phyloP scores from a whole-genome alignment of 2,888 invertebrate species.

The Eupithecia tripunctaria region DNA sequence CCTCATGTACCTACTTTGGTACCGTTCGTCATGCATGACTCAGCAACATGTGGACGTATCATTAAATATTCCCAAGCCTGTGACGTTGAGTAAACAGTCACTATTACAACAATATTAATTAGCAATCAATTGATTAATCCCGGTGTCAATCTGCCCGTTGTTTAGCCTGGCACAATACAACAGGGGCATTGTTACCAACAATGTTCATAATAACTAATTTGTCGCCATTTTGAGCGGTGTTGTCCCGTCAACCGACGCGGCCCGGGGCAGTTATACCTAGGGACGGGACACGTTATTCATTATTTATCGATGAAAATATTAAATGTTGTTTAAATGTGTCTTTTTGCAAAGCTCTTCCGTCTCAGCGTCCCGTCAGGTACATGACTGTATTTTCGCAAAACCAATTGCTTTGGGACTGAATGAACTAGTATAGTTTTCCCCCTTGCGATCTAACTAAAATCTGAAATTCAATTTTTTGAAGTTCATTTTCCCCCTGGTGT shows the following conservation, averaged over 20 bases:
- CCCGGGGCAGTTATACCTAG: background rate
- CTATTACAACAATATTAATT: background rate
- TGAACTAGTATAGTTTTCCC: background rate
- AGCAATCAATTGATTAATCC: constrained; percentile 4
- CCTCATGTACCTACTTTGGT: background rate
- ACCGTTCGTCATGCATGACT: background rate
- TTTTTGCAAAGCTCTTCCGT: too few species aligned
- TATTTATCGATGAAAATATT: constrained; percentile 2
- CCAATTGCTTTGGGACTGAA: background rate
- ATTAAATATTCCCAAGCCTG: background rate
- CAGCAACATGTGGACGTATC: background rate
- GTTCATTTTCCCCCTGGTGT: too few species aligned
- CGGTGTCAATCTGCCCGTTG: background rate
- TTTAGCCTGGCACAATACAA: background rate
- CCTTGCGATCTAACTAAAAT: too few species aligned
- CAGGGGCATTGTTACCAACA: constrained; percentile 16
- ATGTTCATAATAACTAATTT: constrained; percentile 17
- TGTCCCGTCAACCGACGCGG: background rate
- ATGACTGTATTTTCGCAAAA: background rate
- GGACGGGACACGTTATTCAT: background rate
- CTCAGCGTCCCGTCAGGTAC: too few species aligned
- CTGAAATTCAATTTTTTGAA: too few species aligned
- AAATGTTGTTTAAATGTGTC: background rate
- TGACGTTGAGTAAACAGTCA: background rate
- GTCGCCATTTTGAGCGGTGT: background rate